These are phyloP conservation scores for Lithophane leautieri DNA, from an alignment of 2,888 invertebrate species.

Conservation along the genomic window DNA sequence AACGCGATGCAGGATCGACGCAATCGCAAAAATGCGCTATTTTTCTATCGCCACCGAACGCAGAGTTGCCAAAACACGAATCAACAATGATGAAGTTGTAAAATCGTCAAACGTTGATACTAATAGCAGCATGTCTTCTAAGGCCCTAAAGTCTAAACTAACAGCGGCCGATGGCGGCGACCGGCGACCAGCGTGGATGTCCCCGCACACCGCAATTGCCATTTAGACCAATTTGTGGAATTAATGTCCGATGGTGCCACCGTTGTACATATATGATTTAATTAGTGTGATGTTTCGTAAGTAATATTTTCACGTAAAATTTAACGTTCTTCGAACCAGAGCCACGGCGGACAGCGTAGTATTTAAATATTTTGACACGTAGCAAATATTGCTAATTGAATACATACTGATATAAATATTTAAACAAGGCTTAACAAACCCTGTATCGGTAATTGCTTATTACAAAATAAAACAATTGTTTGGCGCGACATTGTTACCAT, in stretches of 20 bases:
- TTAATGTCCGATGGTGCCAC: conserved; percentile 73
- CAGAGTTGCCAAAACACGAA: background rate
- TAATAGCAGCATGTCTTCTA: conserved; percentile 6
- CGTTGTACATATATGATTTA: conserved; percentile 72
- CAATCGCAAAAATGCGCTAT: background rate
- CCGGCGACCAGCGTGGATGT: conserved; percentile 16
- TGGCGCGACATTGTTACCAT: background rate
- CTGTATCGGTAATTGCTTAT: background rate
- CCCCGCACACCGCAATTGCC: conserved; percentile 77
- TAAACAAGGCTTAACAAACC: background rate
- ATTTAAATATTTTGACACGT: conserved; percentile 20
- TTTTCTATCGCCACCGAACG: background rate
- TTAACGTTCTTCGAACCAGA: conserved; percentile 54
- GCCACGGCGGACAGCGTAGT: conserved; percentile 6
- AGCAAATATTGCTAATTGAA: conserved; percentile 16
- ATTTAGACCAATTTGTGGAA: conserved; percentile 84
- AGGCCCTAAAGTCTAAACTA: conserved; percentile 30
- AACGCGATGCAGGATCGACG: background rate
- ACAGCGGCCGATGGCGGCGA: conserved; percentile 33
- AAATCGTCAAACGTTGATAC: background rate
- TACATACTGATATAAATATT: background rate
- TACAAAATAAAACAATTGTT: background rate
- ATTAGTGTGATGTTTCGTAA: conserved; percentile 68
- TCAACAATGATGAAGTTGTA: background rate
- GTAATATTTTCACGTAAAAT: conserved; percentile 57